Evolutionary conservation across 2,888 invertebrate genomes (phyloP), one percentile per base, ranked within the genome.

Genomic region (Noctua janthina): DNA sequence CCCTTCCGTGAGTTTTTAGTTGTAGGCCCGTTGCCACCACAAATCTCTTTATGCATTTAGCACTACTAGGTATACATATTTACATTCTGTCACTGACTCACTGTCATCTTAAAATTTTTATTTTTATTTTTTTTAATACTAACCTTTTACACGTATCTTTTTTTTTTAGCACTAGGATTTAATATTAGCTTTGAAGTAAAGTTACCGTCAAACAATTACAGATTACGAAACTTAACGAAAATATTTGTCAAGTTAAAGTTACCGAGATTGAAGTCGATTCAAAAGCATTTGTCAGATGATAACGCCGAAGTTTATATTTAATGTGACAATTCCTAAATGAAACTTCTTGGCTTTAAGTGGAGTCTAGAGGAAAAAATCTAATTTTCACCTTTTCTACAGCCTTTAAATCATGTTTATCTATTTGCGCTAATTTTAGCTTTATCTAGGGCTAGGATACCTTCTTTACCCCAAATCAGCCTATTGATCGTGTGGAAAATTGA

Each of bases 1-100:
- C 92, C 98, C 98, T 78, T 96, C 96, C 94, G 98, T 97, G 95
- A 95, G 96, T 92, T 69, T n/a, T 0, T 8, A 35, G 0, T 64
- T 46, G 76, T 10, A 81, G 1, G 7, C 39, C 17, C 23, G 13
- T 23, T 43, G 3, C 1, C n/a, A 46, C 15, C 8, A 67, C 46
- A n/a, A n/a, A 68, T n/a, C n/a, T 17, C 2, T n/a, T 17, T 6
- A 29, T 15, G 7, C 8, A 62, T 64, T 64, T 17, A 62, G 62
- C 56, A n/a, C 51, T 51, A 54, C 13, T 54, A 54, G 20, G 5
- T 59, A 54, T 23, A 13, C 3, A n/a, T 56, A 56, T 56, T 23
- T 59, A 11, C 5, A 13, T n/a, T 29, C 29, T 11, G n/a, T n/a
- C n/a, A 59, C 56, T 59, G 4, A 35, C 35, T 56, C 1, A 59